These are phyloP conservation scores for Nephrocerus scutellatus DNA, from an alignment of 2,888 invertebrate species.

Conservation along the genomic window DNA sequence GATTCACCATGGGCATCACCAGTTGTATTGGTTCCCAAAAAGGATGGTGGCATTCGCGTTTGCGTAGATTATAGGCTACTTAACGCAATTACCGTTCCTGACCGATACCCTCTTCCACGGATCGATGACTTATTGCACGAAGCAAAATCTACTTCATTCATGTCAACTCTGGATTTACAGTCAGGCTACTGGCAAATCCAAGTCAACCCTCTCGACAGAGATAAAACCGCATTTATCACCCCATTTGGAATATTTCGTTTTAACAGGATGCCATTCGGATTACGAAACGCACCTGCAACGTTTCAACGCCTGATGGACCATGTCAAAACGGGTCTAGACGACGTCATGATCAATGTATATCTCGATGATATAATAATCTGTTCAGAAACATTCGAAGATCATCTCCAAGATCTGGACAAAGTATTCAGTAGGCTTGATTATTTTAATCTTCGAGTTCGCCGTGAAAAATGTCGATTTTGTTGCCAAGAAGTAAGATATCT, in stretches of 20 bases:
- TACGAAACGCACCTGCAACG: slow-evolving; percentile 30
- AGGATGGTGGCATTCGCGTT: slow-evolving; percentile 24
- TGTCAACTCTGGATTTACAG: slow-evolving; percentile 32
- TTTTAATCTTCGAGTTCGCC: too few species aligned
- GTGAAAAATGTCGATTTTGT: too few species aligned
- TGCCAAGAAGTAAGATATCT: slow-evolving; percentile 6
- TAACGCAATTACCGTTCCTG: slow-evolving; percentile 27
- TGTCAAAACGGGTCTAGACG: slow-evolving; percentile 7
- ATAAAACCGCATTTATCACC: slow-evolving; percentile 32
- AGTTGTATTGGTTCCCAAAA: slow-evolving; percentile 25
- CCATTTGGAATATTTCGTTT: slow-evolving; percentile 31
- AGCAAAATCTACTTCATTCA: slow-evolving; percentile 7
- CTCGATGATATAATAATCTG: slow-evolving; percentile 29
- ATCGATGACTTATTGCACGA: slow-evolving; percentile 35
- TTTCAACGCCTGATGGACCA: slow-evolving; percentile 18
- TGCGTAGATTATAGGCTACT: slow-evolving; percentile 32
- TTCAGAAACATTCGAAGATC: slow-evolving; percentile 21
- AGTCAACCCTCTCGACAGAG: slow-evolving; percentile 24
- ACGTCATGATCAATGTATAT: slow-evolving; percentile 25
- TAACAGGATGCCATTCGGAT: slow-evolving; percentile 32
- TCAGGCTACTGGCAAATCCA: slow-evolving; percentile 37
- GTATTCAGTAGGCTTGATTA: too few species aligned
- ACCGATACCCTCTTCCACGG: slow-evolving; percentile 37
- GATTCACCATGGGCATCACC: slow-evolving; percentile 15
- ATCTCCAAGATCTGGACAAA: too few species aligned